These are phyloP conservation scores for Caenorhabditis uteleia DNA, from an alignment of 2,888 invertebrate species.

Conservation along the genomic window DNA sequence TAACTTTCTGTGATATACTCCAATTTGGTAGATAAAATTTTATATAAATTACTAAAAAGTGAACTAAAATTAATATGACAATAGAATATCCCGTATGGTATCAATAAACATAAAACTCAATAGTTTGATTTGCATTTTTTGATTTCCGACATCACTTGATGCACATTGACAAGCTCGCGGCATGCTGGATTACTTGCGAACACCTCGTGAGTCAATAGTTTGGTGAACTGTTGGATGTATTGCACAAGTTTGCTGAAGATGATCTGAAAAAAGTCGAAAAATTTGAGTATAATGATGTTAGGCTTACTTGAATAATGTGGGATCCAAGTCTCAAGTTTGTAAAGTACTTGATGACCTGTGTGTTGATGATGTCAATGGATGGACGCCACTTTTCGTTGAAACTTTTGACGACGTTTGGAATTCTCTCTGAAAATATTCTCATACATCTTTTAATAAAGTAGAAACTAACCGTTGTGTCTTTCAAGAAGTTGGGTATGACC, in stretches of 20 bases:
- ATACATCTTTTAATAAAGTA: no score
- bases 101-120: no score
- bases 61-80: no score
- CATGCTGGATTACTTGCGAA: slow-evolving; percentile 70
- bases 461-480: slow-evolving; percentile 72
- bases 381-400: slow-evolving; percentile 94
- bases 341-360: slow-evolving; percentile 91
- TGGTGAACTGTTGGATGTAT: slow-evolving; percentile 96
- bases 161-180: slow-evolving; percentile 92
- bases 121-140: slow-evolving; percentile 98
- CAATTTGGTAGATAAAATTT: no score
- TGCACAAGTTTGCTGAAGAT: slow-evolving; percentile 93
- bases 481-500: slow-evolving; percentile 74
- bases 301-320: slow-evolving; percentile 82
- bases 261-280: slow-evolving; percentile 73
- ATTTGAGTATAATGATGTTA: background rate
- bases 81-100: no score
- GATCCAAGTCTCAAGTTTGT: slow-evolving; percentile 95
- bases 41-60: no score
- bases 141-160: slow-evolving; percentile 98
- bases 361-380: slow-evolving; percentile 89
- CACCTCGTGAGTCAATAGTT: slow-evolving; percentile 81
- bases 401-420: slow-evolving; percentile 84
- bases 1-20: no score
- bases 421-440: no score